Evolutionary conservation across 1,140 invertebrate species (phyloP), one percentile per base, ranked within the genome.

Genomic region (Eciton burchellii): DNA sequence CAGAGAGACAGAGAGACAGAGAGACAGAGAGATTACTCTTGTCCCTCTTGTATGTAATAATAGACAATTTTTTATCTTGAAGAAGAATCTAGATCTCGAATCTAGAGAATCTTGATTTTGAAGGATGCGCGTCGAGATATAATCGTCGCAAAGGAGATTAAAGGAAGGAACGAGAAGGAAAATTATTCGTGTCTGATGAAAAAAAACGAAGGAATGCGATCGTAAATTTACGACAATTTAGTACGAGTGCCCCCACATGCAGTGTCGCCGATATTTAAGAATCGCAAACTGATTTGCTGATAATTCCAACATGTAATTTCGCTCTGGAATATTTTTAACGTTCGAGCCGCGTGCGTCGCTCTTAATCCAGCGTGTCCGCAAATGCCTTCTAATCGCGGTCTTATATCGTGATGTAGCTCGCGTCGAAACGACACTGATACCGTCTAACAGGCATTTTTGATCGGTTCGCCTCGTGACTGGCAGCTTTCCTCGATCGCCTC

Each of bases 361-460:
- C 19, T 68, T 86, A 87, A 82, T 83, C 57, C 68, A 16, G 21
- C 21, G 29, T 45, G 52, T 35, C 24, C 62, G 21, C 24, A 52
- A 70, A 56, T 63, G 29, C 56, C 56, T 62, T 83, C 62, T 83
- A 83, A 87, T 86, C 84, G 41, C 11, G 14, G 63, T 86, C 72
- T 73, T 19, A 63, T 24, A 12, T 71, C 21, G 24, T 4, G 66
- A 83, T 83, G 47, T 57, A 47, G 66, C 77, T 83, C 52, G 2
- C 24, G 9, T 35, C 16, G 35, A 14, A 35, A 14, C 49, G 45
- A 71, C 76, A 6, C 9, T 24, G 74, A 60, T 49, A 24, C 60
- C 49, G 45, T 76, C 60, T 54, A 76, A 76, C 26, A 54, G 41
- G 57, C n/a, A 52, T 77, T 56, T 72, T 72, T 66, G 71, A 73